Evolutionary conservation across 2,888 invertebrate genomes (phyloP), one percentile per base, ranked within the genome.

Genomic region (Tuberolachnus salignus): DNA sequence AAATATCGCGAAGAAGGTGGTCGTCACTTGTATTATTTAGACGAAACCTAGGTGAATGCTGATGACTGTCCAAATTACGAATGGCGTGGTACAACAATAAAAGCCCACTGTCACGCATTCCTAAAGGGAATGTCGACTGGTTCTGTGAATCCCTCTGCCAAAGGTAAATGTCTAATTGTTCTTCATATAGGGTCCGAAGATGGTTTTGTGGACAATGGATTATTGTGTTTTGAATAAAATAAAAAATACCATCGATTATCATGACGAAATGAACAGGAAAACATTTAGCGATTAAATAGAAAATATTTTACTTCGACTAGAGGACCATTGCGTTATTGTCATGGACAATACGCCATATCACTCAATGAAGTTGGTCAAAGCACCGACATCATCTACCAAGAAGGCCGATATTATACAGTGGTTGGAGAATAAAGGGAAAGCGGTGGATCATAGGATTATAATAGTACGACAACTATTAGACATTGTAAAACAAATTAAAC

Each of bases 191-290:
- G 81, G 9, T 57, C 42, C 10, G 23, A 81, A 57, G 64, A 64
- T 63, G 82, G 83, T 67, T 83, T 83, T 81, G 82, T 83, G 44
- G 81, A 82, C 16, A 81, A 74, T 10, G 82, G 82, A 26, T 70
- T 83, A 46, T 61, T 82, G 21, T 69, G 74, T 55, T 82, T 82
- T 61, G 80, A 83, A 74, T n/a, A 57, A 80, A 1, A 82, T 81
- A 61, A 82, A 82, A 80, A 63, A 63, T 8, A 74, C 80, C 19
- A 53, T 21, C 0, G 82, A 81, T 70, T 82, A 80, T 59, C 82
- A 57, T 13, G 57, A 57, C 23, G 23, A 23, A 57, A 14, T 61
- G 59, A n/a, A n/a, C n/a, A n/a, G n/a, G n/a, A n/a, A n/a, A n/a
- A n/a, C n/a, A n/a, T n/a, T n/a, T n/a, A n/a, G n/a, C n/a, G n/a